These are phyloP conservation scores for Whitmania pigra DNA, from an alignment of 1,140 invertebrate genomes.

Conservation along the genomic window DNA sequence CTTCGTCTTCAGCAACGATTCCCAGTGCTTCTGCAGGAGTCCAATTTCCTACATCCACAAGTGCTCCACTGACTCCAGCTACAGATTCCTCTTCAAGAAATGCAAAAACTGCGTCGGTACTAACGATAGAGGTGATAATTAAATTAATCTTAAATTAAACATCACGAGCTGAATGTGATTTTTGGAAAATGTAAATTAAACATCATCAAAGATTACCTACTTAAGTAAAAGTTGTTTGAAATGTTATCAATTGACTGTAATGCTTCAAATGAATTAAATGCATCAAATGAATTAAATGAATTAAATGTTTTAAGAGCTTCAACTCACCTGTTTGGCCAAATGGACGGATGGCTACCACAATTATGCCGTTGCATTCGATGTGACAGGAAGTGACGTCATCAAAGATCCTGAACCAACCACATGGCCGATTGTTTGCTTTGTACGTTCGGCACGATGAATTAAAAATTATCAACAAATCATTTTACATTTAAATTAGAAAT, in stretches of 20 bases:
- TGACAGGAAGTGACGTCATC: not conserved
- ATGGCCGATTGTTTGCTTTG: no score
- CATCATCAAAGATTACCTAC: no score
- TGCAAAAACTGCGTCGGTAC: slow-evolving; percentile 4
- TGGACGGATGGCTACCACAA: not conserved
- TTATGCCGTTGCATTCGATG: not conserved
- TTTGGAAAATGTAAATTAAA: no score
- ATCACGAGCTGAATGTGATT: no score
- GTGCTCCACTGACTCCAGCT: not conserved
- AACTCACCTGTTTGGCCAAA: not conserved
- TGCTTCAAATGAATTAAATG: no score
- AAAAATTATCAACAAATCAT: no score
- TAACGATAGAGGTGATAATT: not conserved
- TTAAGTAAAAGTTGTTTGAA: no score
- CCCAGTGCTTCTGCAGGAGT: slow-evolving; percentile 9
- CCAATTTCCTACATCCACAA: not conserved
- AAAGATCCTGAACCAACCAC: not conserved
- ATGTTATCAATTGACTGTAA: no score
- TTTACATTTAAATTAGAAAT: no score
- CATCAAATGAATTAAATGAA: no score
- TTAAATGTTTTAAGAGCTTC: not conserved
- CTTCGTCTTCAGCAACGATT: slow-evolving; percentile 7
- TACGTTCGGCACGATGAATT: no score
- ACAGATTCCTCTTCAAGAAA: not conserved
- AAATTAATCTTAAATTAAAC: not conserved